phyloP scores from a whole-genome alignment of 2,888 invertebrate genomes.

The Villa cingulata region DNA sequence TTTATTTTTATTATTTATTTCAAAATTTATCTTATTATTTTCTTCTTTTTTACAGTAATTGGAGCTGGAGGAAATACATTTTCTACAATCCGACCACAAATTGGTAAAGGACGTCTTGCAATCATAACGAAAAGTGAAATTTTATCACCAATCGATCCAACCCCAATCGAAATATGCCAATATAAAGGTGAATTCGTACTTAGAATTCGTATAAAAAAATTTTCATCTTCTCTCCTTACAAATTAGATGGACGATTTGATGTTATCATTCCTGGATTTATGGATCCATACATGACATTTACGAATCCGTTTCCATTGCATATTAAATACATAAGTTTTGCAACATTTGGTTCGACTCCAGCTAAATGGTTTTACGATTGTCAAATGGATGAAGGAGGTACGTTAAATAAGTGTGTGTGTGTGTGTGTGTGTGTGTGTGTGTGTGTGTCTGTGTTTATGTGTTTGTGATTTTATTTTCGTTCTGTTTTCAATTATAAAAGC shows the following conservation, averaged over 20 bases:
- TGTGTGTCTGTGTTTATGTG: no score
- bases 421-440: no score
- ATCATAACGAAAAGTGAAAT: conserved; percentile 43
- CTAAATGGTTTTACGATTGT: conserved; percentile 57
- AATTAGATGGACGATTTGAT: conserved; percentile 48
- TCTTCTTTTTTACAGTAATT: conserved; percentile 34
- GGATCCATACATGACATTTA: conserved; percentile 44
- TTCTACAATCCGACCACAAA: conserved; percentile 48
- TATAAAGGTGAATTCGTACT: conserved; percentile 37
- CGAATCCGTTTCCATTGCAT: conserved; percentile 44
- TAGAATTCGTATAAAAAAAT: background rate
- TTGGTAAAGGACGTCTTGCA: conserved; percentile 43
- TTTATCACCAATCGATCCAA: conserved; percentile 46
- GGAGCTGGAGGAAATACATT: conserved; percentile 60
- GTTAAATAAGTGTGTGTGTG: no score
- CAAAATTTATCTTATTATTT: background rate
- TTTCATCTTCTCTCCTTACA: conserved; percentile 11
- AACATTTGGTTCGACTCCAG: conserved; percentile 50
- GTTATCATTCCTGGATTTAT: conserved; percentile 49
- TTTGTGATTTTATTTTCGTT: no score
- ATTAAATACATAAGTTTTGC: conserved; percentile 55
- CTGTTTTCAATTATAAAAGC: no score
- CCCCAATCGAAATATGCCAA: conserved; percentile 52
- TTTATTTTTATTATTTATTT: background rate
- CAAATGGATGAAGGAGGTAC: conserved; percentile 25